Conservation (phyloP, 2,797 vertebrate species). For the Spizella passerina region DNA sequence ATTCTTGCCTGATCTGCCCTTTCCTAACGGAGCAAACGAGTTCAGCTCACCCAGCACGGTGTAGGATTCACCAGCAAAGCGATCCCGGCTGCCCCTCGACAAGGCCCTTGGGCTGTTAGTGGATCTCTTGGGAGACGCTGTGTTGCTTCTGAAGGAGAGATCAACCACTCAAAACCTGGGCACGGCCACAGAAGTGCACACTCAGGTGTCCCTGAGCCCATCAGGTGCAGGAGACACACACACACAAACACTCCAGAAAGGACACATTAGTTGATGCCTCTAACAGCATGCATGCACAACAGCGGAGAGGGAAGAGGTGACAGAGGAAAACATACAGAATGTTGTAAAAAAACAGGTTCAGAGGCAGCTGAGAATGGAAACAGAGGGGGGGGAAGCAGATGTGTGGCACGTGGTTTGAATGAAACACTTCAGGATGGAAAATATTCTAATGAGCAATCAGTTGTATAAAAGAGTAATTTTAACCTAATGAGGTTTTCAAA, state of each 20-base stretch:
- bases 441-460: background rate
- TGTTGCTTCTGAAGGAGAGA: conserved; percentile 82
- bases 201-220: background rate
- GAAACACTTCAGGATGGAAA: background rate
- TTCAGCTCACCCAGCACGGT: conserved; percentile 88
- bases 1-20: background rate
- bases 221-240: background rate
- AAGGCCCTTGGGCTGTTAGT: conserved; percentile 64
- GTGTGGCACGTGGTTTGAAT: background rate
- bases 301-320: background rate
- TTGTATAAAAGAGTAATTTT: background rate
- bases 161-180: background rate
- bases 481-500: background rate
- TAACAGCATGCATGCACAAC: background rate
- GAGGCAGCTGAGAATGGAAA: background rate
- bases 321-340: background rate
- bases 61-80: conserved; percentile 93
- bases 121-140: conserved; percentile 87
- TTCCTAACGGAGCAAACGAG: background rate
- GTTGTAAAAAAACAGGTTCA: background rate
- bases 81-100: conserved; percentile 82
- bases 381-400: background rate
- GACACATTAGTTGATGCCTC: background rate
- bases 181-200: background rate
- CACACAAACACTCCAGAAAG: background rate